Conservation (phyloP, 2,113 vertebrate genomes). For the Otus sunia region DNA sequence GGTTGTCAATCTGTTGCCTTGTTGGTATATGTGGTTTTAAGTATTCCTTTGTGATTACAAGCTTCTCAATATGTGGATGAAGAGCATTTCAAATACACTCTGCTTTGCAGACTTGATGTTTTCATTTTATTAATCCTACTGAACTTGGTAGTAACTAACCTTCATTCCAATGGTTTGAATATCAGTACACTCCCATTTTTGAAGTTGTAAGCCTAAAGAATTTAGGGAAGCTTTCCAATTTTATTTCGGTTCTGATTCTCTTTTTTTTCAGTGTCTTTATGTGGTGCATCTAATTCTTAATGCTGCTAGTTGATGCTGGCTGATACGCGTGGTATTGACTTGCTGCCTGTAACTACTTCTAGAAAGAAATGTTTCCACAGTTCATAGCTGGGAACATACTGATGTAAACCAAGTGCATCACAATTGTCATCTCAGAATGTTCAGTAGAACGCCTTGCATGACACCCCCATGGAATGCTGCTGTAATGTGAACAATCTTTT, state of each 20-base stretch:
- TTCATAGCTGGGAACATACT: not conserved
- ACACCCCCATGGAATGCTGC: not conserved
- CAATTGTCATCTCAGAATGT: not conserved
- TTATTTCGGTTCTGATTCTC: not conserved
- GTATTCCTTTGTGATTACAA: not conserved
- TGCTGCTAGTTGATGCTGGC: not conserved
- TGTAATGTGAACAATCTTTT: not conserved
- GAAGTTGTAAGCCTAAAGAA: not conserved
- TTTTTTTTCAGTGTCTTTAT: not conserved
- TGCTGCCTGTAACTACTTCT: not conserved
- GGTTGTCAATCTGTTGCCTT: not conserved
- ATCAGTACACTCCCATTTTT: not conserved
- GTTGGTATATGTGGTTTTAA: not conserved
- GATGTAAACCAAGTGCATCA: not conserved
- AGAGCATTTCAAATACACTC: not conserved
- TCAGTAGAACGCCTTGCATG: not conserved
- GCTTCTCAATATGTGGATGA: not conserved
- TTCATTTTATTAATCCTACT: not conserved
- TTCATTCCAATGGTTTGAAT: not conserved
- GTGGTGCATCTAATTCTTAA: not conserved
- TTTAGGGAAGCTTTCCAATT: not conserved
- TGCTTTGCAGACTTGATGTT: not conserved
- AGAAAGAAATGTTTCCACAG: not conserved
- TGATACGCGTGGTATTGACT: rapidly evolving
- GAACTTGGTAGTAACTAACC: not conserved